Base-by-base conservation (phyloP, 2,888 invertebrate genomes). In the Drosophila incognita region DNA sequence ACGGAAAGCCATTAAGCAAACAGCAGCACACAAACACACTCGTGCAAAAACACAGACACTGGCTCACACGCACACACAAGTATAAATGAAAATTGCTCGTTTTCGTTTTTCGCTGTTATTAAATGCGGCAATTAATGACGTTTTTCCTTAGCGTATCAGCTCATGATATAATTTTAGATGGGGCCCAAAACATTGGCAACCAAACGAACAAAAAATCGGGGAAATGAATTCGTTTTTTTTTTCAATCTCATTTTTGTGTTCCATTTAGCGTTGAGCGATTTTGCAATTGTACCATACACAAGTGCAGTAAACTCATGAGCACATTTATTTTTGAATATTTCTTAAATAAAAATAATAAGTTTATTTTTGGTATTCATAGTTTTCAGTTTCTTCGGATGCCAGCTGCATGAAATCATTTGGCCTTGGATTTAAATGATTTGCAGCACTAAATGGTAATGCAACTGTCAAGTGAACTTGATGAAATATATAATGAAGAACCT, bases 71-170 rank as follows among this genome's bases (percentile, higher is more conserved):
- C 27, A 56, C 40, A 33, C 48, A 38, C 15, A 15, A 6, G 29
- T 8, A 0, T n/a, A 40, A 15, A 24, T 33, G 18, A 60, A 69
- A 75, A 56, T 51, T 75, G 42, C 67, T 60, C 54, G 36, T 29
- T 54, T 75, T 73, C 54, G 27, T 57, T 51, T 52, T 79, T 73
- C 51, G 61, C 33, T 68, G 66, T 56, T 31, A 49, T 59, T 61
- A 53, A 69, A 68, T 65, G 66, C 67, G 60, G 69, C 69, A 76
- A 87, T 79, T 81, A 82, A 82, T 86, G 85, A 86, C 89, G 89
- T 83, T 85, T 87, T 70, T 60, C 53, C 56, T 69, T 40, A 29
- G 38, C 49, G 77, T 61, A 15, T 56, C 68, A 53, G 81, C 62
- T 76, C 69, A 67, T 60, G 67, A 66, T 80, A 73, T 83, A 88